Evolutionary conservation across 2,888 invertebrate genomes (phyloP).

Genomic region (Leptopilina drosophilae): DNA sequence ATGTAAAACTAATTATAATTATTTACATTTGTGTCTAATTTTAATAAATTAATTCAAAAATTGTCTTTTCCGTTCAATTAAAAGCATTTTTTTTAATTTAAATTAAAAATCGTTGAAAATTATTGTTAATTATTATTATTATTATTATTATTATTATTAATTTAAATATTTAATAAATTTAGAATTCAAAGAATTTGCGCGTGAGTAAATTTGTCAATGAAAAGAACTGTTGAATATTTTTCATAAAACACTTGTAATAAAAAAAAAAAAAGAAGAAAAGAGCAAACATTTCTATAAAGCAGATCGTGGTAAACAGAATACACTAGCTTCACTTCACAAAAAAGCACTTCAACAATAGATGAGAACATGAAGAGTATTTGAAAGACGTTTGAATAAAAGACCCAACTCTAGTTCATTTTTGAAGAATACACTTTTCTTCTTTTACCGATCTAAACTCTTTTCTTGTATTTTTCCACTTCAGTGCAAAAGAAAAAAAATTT

Average conservation of each 20-base stretch:
- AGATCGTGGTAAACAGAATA: not conserved
- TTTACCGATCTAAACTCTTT: conserved; percentile 6
- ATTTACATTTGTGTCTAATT: no score
- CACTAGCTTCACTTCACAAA: not conserved
- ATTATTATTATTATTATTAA: no score
- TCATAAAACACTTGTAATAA: not conserved
- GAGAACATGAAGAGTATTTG: conserved; percentile 3
- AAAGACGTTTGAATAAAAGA: not conserved
- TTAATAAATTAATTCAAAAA: no score
- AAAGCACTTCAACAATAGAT: conserved; percentile 8
- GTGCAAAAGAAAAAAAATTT: not conserved
- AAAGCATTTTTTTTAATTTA: no score
- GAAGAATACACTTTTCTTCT: not conserved
- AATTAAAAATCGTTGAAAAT: no score
- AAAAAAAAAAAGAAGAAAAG: not conserved
- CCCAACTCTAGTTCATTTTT: not conserved
- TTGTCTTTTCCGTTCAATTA: no score
- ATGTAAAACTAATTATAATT: no score
- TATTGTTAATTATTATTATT: no score
- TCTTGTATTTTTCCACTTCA: not conserved
- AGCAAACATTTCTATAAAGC: not conserved
- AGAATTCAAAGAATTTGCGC: no score
- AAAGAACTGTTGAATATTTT: not conserved
- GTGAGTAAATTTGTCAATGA: no score
- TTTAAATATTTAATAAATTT: no score